These are phyloP conservation scores for Harpalus rufipes DNA, from an alignment of 2,888 invertebrate genomes.

Conservation along the genomic window DNA sequence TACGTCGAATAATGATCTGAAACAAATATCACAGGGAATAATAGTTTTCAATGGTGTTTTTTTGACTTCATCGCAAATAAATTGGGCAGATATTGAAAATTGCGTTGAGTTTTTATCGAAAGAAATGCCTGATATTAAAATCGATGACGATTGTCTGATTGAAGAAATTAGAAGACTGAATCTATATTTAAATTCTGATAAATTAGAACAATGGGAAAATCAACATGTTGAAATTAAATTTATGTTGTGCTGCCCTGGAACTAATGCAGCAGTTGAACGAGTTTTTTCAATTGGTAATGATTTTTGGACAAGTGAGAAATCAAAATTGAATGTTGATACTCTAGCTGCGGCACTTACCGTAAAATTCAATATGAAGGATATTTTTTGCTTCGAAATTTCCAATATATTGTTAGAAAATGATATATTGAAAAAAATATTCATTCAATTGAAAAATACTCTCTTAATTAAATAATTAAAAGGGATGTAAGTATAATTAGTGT, in stretches of 20 bases:
- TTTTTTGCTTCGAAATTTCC: slow-evolving; percentile 64
- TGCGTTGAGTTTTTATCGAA: no score
- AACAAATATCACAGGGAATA: no score
- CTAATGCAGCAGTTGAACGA: no score
- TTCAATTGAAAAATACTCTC: slow-evolving; percentile 56
- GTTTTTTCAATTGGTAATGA: slow-evolving; percentile 66
- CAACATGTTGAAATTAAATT: slow-evolving; percentile 67
- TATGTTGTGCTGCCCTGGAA: slow-evolving; percentile 66
- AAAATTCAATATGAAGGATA: slow-evolving; percentile 63
- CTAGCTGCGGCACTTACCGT: slow-evolving; percentile 56
- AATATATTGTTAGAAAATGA: slow-evolving; percentile 55
- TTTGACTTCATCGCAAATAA: no score
- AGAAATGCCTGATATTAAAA: slow-evolving; percentile 59
- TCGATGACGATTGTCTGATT: slow-evolving; percentile 64
- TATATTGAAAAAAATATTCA: slow-evolving; percentile 64
- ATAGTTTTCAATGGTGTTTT: no score
- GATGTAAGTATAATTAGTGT: no score
- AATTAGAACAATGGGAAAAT: slow-evolving; percentile 68
- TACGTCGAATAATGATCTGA: no score
- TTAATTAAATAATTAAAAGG: slow-evolving; percentile 45
- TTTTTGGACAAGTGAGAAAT: slow-evolving; percentile 67
- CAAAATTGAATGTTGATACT: slow-evolving; percentile 64
- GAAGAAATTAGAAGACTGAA: slow-evolving; percentile 65
- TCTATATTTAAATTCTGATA: slow-evolving; percentile 68
- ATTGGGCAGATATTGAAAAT: slow-evolving; percentile 28